Evolutionary conservation across 2,797 vertebrate species (phyloP).

Genomic region (Chanos chanos): DNA sequence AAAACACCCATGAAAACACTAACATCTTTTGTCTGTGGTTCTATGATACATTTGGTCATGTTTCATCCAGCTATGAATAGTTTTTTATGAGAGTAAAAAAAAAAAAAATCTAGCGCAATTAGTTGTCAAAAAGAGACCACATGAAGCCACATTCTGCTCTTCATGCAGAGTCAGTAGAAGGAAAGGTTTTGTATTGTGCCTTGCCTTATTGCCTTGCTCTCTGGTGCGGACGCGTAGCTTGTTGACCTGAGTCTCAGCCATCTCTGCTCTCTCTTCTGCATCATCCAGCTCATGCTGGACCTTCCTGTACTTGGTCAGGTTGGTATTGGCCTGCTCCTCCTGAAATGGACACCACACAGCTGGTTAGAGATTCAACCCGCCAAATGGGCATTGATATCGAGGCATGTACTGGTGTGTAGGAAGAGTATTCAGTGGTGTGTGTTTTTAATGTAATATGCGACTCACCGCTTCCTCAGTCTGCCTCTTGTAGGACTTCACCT

Average conservation of each 20-base stretch:
- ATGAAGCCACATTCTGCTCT: no score
- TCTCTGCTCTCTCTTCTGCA: conserved; percentile 84
- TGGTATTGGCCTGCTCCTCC: conserved; percentile 88
- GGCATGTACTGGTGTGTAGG: no score
- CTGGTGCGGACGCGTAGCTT: conserved; percentile 81
- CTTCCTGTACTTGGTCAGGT: conserved; percentile 86
- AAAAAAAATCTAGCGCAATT: no score
- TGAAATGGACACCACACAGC: conserved; percentile 41
- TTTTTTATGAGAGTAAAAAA: no score
- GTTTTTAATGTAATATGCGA: no score
- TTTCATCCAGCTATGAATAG: no score
- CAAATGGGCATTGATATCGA: no score
- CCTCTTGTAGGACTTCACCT: conserved; percentile 92
- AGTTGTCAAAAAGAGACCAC: no score
- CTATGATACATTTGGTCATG: no score
- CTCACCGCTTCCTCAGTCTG: conserved; percentile 91
- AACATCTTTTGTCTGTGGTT: no score
- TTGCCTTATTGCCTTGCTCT: conserved; percentile 63
- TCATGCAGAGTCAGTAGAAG: no score
- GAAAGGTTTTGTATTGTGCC: neutral
- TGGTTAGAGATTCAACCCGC: no score
- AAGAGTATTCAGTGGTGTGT: neutral
- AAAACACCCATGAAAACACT: neutral
- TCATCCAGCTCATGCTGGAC: conserved; percentile 90
- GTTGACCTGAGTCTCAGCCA: conserved; percentile 86